Evolutionary conservation across 2,113 vertebrate genomes (phyloP), one percentile per base, ranked within the genome.

Genomic region (Pongo pygmaeus): DNA sequence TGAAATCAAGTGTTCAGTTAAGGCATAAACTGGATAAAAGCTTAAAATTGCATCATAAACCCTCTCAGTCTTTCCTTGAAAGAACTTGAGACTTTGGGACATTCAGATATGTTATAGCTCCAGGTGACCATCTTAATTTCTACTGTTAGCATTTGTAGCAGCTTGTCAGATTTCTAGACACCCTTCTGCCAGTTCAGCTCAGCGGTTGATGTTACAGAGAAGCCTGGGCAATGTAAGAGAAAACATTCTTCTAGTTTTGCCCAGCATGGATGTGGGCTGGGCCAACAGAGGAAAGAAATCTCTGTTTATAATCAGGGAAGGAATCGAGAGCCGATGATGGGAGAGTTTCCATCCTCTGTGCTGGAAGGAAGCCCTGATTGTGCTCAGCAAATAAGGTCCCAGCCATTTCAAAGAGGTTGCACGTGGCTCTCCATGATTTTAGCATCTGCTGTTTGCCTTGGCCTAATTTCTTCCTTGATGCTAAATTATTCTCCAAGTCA

Each of bases 141-240:
- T 43, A 2, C 17, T 30, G 2, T 72, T 6, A n/a, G 22, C 61
- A 8, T 61, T 67, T 32, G 3, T 10, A 84, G 43, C 16, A 48
- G 20, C 55, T 40, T 17, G 9, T 43, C 40, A 70, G 70, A n/a
- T 9, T 22, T 13, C 32, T 43, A 80, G 78, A 32, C 5, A 50
- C 67, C 25, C 78, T 78, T 17, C n/a, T 35, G 78, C 95, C 97
- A 97, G 91, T 95, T 96, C 96, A 87, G 92, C 30, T 80, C 87
- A 90, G 96, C 30, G 87, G 96, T n/a, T 77, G 85, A 61, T 98
- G 97, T 88, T 96, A 94, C 93, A 96, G 97, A 95, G 94, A 96
- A 98, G 84, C 96, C 96, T 75, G 69, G 89, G 78, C 95, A 95
- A 81, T 75, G 50, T 92, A 97, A 98, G 97, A 97, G 95, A 96